Evolutionary conservation across 35 echinoderm and acorn worm genomes (phyloP).

Genomic region (Amphiura filiformis): DNA sequence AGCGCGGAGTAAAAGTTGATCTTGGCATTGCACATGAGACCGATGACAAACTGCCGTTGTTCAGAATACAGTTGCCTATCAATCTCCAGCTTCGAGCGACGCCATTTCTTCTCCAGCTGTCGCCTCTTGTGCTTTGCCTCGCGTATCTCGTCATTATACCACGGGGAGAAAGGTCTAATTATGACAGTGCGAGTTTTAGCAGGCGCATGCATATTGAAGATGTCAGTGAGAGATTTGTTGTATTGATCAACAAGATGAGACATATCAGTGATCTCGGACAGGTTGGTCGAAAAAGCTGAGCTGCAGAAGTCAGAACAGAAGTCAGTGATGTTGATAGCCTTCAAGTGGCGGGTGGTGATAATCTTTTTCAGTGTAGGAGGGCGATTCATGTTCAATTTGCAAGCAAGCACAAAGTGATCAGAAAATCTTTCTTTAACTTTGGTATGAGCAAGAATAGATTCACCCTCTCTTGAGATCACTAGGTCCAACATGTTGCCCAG

Average conservation of each 20-base stretch:
- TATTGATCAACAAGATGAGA: no score
- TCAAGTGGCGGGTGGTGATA: no score
- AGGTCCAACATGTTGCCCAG: neutral
- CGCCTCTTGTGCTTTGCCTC: neutral
- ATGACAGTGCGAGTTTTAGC: neutral
- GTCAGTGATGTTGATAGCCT: neutral
- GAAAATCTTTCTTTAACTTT: no score
- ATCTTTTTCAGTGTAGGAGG: no score
- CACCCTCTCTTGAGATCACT: no score
- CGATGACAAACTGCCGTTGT: neutral
- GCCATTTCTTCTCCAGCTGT: slow-evolving; percentile 13
- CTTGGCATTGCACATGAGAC: neutral
- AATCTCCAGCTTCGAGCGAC: neutral
- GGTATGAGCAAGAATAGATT: no score
- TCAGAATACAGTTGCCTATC: neutral
- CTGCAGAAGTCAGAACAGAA: neutral
- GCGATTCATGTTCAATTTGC: neutral
- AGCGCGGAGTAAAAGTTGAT: slow-evolving; percentile 5
- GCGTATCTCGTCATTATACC: slow-evolving; percentile 4
- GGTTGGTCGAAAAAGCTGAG: neutral
- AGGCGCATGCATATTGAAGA: slow-evolving; percentile 12
- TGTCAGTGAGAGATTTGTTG: neutral
- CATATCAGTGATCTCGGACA: neutral
- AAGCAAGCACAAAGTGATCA: no score
- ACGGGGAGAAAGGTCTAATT: neutral